A percentile compares a stretch with the other conserved stretches of the same genome.
Evolutionary conservation across 2,888 invertebrate genomes (phyloP).

Genomic region (Blomia tropicalis): DNA sequence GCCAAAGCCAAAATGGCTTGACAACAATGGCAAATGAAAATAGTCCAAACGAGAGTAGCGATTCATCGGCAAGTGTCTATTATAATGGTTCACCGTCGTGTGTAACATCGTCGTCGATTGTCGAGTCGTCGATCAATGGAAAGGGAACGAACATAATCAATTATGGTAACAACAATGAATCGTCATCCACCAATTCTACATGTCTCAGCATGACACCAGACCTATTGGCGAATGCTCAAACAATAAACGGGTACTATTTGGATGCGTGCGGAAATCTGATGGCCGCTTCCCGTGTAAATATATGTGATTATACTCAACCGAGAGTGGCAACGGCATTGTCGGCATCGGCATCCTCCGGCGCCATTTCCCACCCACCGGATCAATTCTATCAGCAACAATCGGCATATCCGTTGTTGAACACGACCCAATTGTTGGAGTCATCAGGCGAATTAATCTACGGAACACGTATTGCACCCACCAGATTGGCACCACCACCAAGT

Average conservation of each 20-base stretch:
- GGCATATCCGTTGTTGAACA: conserved; percentile 1
- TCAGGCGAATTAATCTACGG: background rate
- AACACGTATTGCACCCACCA: conserved; percentile 13
- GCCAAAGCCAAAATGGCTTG: background rate
- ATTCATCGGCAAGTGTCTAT: background rate
- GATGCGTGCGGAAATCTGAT: background rate
- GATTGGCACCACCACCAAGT: background rate
- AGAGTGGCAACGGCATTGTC: background rate
- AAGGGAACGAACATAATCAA: background rate
- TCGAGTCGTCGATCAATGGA: no score
- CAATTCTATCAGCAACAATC: background rate
- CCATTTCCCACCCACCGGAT: no score
- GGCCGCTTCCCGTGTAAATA: background rate
- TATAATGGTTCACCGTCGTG: background rate
- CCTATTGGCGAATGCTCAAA: background rate
- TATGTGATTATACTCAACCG: background rate
- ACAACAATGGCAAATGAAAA: background rate
- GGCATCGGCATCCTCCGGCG: no score
- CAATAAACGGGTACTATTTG: background rate
- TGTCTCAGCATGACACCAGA: background rate
- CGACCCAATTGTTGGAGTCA: background rate
- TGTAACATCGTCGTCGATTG: no score
- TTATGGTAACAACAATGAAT: background rate
- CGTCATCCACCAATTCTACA: background rate
- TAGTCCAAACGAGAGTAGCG: conserved; percentile 10